Evolutionary conservation across 2,888 invertebrate genomes (phyloP).

Genomic region (Lepetodrilus schrolli): DNA sequence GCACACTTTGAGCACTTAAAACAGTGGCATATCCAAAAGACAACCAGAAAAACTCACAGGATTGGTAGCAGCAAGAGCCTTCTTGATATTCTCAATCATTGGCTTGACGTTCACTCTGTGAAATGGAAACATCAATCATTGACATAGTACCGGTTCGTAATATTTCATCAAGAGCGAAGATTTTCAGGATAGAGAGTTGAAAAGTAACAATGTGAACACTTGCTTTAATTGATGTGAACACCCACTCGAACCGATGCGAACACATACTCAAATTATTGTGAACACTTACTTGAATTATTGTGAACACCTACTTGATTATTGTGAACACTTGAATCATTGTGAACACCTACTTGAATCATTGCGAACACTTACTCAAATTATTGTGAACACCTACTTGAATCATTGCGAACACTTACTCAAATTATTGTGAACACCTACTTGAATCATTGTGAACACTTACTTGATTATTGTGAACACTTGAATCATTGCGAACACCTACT

Average conservation of each 20-base stretch:
- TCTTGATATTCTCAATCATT: constrained; percentile 79
- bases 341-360: constrained; percentile 81
- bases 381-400: constrained; percentile 82
- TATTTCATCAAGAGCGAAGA: neutral
- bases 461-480: constrained; percentile 75
- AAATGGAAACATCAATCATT: no score
- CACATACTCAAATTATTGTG: neutral
- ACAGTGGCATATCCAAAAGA: no score
- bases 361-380: neutral
- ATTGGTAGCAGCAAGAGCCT: constrained; percentile 88
- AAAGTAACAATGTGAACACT: no score
- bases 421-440: neutral
- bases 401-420: no score
- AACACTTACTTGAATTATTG: no score
- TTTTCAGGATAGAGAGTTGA: no score
- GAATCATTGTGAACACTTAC: constrained; percentile 79
- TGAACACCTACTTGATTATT: no score
- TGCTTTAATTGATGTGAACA: neutral
- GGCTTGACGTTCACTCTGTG: constrained; percentile 71
- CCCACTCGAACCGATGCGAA: neutral
- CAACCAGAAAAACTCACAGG: no score
- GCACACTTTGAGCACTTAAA: neutral
- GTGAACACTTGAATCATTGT: neutral
- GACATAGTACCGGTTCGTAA: no score
- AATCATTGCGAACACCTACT: no score